These are phyloP conservation scores for Astreopora myriophthalma DNA, from an alignment of 64 coral and sea anemone species.

Conservation along the genomic window DNA sequence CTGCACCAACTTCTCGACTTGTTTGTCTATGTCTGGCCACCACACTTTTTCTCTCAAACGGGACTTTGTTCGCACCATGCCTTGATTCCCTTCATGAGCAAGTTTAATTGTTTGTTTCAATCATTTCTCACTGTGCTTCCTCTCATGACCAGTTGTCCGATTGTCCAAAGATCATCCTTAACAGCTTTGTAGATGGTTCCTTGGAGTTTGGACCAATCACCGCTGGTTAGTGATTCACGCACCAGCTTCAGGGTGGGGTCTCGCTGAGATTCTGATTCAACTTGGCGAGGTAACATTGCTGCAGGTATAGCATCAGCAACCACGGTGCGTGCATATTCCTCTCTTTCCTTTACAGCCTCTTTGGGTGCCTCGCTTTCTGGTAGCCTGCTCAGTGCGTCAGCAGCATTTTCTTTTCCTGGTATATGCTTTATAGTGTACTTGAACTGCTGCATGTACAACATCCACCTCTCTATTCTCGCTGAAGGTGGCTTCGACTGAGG, in stretches of 20 bases:
- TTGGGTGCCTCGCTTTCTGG: not conserved
- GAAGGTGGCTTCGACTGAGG: slow-evolving; percentile 23
- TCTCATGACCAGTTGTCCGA: slow-evolving; percentile 62
- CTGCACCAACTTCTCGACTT: slow-evolving; percentile 44
- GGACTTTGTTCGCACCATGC: slow-evolving; percentile 38
- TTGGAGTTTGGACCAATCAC: slow-evolving; percentile 23
- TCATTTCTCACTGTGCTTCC: slow-evolving; percentile 45
- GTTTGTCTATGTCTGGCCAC: slow-evolving; percentile 60
- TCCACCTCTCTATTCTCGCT: slow-evolving; percentile 38
- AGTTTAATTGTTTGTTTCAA: slow-evolving; percentile 19
- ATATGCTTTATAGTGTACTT: slow-evolving; percentile 24
- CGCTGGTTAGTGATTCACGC: slow-evolving; percentile 13
- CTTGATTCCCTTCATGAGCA: slow-evolving; percentile 57
- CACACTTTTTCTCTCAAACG: slow-evolving; percentile 58
- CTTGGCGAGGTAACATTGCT: slow-evolving; percentile 17
- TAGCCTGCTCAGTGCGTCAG: slow-evolving; percentile 46
- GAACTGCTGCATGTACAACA: slow-evolving; percentile 55
- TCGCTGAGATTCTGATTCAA: slow-evolving; percentile 15
- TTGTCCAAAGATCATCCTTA: slow-evolving; percentile 62
- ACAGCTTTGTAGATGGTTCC: slow-evolving; percentile 57
- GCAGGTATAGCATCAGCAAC: slow-evolving; percentile 7
- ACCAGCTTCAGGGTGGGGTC: slow-evolving; percentile 45
- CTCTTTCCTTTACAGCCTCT: not conserved
- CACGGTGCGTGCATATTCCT: slow-evolving; percentile 44
- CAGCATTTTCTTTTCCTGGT: slow-evolving; percentile 14